Evolutionary conservation across 2,888 invertebrate species (phyloP).

Genomic region (Tetranychus piercei): DNA sequence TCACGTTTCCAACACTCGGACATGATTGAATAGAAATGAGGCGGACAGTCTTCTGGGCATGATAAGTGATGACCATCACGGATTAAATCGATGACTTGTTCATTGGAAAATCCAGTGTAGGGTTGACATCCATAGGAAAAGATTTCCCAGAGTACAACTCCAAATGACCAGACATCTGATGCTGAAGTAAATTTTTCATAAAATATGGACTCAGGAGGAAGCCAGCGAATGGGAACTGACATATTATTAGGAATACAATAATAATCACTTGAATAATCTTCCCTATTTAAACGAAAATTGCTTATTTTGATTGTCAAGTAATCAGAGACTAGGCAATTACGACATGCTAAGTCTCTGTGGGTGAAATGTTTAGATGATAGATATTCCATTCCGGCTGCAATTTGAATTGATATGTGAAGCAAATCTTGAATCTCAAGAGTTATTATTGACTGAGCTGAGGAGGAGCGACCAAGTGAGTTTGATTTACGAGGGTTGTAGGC

Average conservation of each 20-base stretch:
- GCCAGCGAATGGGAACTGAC: conserved; percentile 50
- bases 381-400: conserved; percentile 10
- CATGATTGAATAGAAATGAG: conserved; percentile 81
- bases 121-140: conserved; percentile 94
- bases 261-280: conserved; percentile 12
- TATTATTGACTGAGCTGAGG: conserved; percentile 5
- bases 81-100: conserved; percentile 92
- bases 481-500: conserved; percentile 7
- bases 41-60: conserved; percentile 78
- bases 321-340: conserved; percentile 8
- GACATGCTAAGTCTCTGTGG: conserved; percentile 5
- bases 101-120: conserved; percentile 80
- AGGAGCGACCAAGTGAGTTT: background rate
- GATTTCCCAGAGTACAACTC: conserved; percentile 96
- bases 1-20: conserved; percentile 96
- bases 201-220: conserved; percentile 93
- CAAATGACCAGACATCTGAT: conserved; percentile 96
- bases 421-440: conserved; percentile 7
- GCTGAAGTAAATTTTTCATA: conserved; percentile 95
- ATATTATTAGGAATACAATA: conserved; percentile 1
- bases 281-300: background rate
- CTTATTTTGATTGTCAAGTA: conserved; percentile 9
- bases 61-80: conserved; percentile 76
- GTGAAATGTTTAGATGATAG: conserved; percentile 6
- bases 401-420: conserved; percentile 9